phyloP scores from a whole-genome alignment of 2,113 vertebrate species.

The Pandion haliaetus region DNA sequence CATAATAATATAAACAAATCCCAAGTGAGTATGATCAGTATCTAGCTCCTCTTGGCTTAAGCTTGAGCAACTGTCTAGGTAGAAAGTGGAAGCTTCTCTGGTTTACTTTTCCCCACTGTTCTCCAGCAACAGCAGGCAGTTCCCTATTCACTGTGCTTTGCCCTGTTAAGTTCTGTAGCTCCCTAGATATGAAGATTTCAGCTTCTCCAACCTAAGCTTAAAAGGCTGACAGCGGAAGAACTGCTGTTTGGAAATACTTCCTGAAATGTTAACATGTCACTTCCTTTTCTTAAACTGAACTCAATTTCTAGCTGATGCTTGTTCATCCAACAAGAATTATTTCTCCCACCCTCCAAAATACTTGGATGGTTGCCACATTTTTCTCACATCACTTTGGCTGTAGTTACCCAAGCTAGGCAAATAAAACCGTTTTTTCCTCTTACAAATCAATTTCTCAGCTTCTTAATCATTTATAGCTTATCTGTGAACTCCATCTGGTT shows the following conservation, averaged over 20 bases:
- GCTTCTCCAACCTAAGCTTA: neutral
- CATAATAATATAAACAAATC: neutral
- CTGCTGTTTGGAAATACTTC: neutral
- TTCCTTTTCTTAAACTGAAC: neutral
- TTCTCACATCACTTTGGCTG: neutral
- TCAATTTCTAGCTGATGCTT: neutral
- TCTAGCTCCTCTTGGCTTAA: neutral
- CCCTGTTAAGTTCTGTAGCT: neutral
- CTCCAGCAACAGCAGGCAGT: neutral
- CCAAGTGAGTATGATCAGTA: neutral
- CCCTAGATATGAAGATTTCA: neutral
- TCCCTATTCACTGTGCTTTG: neutral
- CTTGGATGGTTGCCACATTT: neutral
- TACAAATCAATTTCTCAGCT: neutral
- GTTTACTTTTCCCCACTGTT: neutral
- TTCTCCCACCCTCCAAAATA: neutral
- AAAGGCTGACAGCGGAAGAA: neutral
- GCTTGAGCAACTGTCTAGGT: neutral
- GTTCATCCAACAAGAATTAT: neutral
- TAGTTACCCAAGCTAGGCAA: neutral
- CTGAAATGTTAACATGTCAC: neutral
- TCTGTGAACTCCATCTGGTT: neutral
- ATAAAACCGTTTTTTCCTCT: neutral
- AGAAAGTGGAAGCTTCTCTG: neutral
- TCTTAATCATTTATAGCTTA: neutral